Evolutionary conservation across 2,888 invertebrate genomes (phyloP).

Genomic region (Ferdinandea cuprea): DNA sequence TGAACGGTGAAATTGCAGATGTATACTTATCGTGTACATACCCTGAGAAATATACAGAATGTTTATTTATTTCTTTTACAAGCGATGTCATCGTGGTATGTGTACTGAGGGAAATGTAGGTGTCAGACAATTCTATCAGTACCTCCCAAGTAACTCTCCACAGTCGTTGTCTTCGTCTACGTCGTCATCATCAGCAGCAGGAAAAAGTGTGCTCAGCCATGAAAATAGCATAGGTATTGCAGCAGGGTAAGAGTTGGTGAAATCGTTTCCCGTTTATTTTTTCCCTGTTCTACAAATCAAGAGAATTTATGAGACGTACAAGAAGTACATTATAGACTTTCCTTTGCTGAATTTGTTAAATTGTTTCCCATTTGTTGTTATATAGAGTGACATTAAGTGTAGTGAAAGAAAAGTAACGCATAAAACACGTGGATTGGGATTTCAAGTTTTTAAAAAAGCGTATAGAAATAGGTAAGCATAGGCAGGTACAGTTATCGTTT

Average conservation of each 20-base stretch:
- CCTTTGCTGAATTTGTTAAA: constrained; percentile 12
- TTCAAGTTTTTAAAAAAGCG: too few species aligned
- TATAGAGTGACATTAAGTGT: constrained; percentile 4
- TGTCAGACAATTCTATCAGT: constrained; percentile 30
- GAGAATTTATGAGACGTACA: constrained; percentile 36
- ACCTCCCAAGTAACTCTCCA: not conserved
- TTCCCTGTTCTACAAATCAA: constrained; percentile 23
- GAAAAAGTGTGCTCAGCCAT: constrained; percentile 32
- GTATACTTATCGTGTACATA: constrained; percentile 22
- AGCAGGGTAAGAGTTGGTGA: not conserved
- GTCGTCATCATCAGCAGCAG: constrained; percentile 15
- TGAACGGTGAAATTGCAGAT: constrained; percentile 58
- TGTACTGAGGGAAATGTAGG: constrained; percentile 21
- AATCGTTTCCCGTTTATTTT: not conserved
- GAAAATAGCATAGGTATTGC: constrained; percentile 24
- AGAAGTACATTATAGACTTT: constrained; percentile 9
- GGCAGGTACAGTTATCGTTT: too few species aligned
- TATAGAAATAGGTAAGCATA: too few species aligned
- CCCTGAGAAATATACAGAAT: constrained; percentile 17
- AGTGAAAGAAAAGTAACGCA: not conserved
- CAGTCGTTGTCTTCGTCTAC: too few species aligned
- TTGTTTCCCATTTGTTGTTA: constrained; percentile 21
- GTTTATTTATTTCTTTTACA: constrained; percentile 49
- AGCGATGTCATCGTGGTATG: constrained; percentile 17
- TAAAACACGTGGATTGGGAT: too few species aligned